Evolutionary conservation across 2,113 vertebrate species (phyloP), one percentile per base, ranked within the genome.

Genomic region (Oryzias curvinotus): DNA sequence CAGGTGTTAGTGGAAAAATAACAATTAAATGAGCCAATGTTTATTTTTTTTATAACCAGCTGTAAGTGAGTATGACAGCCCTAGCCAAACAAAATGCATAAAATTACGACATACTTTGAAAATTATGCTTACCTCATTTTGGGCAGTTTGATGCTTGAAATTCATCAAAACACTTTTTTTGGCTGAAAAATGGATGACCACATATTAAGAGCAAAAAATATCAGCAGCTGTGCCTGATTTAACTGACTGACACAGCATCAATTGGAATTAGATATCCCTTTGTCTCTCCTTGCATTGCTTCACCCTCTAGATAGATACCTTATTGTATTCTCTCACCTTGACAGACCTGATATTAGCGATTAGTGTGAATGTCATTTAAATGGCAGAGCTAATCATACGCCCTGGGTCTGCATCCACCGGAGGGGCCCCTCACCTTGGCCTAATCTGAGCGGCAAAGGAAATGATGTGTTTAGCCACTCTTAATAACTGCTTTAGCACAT

Each of bases 321-420:
- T 66, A 12, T 68, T 56, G 83, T 71, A 71, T 86, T 81, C 77
- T 71, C 76, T 82, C 77, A 81, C 77, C 81, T 77, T 74, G 74
- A 85, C 85, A 79, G 77, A 82, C 82, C 83, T 81, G 83, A 87
- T 90, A 87, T 90, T 84, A 83, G 77, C 82, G 79, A 87, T 88
- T 86, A 89, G 82, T 76, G 67, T 84, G 87, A 90, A 90, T 89
- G 85, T 89, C 87, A 88, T 88, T 91, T 85, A 91, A 89, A 90
- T 89, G 89, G 89, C 85, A 90, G 82, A 81, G 87, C 85, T 91
- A 88, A 90, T 91, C 83, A 87, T 74, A 85, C 80, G 65, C 85
- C 64, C 68, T 61, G 56, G 62, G 63, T 77, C 62, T 71, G 62
- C 74, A 70, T 77, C 71, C 77, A 86, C 85, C 86, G 80, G 73